Evolutionary conservation across 2,888 invertebrate species (phyloP).

Genomic region (Agrochola macilenta): DNA sequence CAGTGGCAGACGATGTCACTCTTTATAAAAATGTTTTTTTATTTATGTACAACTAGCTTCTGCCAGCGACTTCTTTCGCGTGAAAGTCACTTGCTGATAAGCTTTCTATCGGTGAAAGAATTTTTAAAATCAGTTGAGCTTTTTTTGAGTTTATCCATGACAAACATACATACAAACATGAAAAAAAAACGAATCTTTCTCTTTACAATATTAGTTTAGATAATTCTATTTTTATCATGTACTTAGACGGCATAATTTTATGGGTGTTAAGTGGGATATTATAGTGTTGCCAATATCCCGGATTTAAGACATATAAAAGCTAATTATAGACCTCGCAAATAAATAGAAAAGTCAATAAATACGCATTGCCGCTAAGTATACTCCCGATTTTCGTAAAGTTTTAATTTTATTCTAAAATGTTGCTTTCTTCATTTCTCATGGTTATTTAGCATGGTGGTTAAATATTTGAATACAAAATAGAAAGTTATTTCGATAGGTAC

Average conservation of each 20-base stretch:
- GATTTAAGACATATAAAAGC: neutral
- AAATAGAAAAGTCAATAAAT: slow-evolving; percentile 21
- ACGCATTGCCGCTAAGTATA: neutral
- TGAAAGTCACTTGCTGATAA: too few species aligned
- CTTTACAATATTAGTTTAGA: too few species aligned
- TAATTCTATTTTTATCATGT: neutral
- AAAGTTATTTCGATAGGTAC: neutral
- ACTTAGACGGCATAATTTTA: neutral
- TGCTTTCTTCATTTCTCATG: neutral
- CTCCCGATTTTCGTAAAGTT: slow-evolving; percentile 9
- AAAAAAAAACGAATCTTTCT: too few species aligned
- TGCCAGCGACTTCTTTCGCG: too few species aligned
- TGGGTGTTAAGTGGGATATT: too few species aligned
- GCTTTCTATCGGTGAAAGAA: too few species aligned
- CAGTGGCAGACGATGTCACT: neutral
- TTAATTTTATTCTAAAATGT: neutral
- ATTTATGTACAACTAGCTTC: neutral
- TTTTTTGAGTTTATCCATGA: too few species aligned
- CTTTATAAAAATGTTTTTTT: neutral
- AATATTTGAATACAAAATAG: neutral
- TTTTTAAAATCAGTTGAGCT: too few species aligned
- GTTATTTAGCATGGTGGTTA: neutral
- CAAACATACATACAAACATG: too few species aligned
- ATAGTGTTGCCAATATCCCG: neutral
- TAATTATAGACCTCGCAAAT: slow-evolving; percentile 1